These are phyloP conservation scores for Ictalurus punctatus DNA, from an alignment of 2,113 vertebrate species.

Conservation along the genomic window DNA sequence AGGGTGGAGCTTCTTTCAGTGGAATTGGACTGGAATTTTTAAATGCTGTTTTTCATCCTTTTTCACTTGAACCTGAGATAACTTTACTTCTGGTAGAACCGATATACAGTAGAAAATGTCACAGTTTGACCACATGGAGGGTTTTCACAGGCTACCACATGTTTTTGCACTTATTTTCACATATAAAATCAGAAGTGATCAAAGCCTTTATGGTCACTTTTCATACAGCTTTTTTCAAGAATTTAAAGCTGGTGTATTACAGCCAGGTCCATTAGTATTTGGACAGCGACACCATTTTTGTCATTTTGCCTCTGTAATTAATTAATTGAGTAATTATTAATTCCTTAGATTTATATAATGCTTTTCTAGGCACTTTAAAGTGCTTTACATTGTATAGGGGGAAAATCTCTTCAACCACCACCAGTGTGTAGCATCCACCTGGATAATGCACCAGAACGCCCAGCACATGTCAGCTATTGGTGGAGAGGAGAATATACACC, in stretches of 20 bases:
- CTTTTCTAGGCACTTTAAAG: too few species aligned
- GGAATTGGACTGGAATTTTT: neutral
- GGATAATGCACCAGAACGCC: too few species aligned
- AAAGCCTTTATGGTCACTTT: neutral
- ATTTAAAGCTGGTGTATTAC: neutral
- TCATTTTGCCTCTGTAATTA: too few species aligned
- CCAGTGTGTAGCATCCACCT: too few species aligned
- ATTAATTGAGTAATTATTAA: too few species aligned
- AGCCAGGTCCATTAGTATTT: too few species aligned
- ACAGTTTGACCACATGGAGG: neutral
- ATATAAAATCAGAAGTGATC: neutral
- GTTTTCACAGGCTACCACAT: neutral
- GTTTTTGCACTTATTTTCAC: neutral
- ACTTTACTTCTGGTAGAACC: neutral
- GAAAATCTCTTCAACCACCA: too few species aligned
- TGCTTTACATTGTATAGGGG: too few species aligned
- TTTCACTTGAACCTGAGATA: neutral
- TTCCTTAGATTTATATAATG: too few species aligned
- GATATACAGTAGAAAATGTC: neutral
- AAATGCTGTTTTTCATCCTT: neutral
- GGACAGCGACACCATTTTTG: too few species aligned
- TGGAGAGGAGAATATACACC: too few species aligned
- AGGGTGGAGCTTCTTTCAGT: neutral
- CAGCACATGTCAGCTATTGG: too few species aligned
- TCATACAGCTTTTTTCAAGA: neutral